Base-by-base conservation (phyloP, 2,888 invertebrate genomes). In the Limulus polyphemus region DNA sequence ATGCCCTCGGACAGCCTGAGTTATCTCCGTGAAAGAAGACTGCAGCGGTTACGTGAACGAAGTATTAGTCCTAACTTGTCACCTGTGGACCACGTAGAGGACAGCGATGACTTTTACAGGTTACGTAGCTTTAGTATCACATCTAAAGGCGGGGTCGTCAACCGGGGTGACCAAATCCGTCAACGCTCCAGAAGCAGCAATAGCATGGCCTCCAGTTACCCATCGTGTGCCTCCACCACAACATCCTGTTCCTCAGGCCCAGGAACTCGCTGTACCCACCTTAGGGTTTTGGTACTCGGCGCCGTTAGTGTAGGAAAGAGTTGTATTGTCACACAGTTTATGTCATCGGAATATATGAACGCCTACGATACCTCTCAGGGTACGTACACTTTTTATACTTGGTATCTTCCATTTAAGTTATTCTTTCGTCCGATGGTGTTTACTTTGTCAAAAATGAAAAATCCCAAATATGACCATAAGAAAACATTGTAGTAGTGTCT, bases 51-150 rank as follows among this genome's bases (percentile, higher is more conserved):
- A 2, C n/a, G 63, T 13, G 65, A 65, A 56, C 52, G 63, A 11
- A 63, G 63, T 56, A 59, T 62, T 11, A 62, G 62, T 54, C 64
- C 64, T 13, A 60, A 58, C 13, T 10, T 59, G 11, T 62, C 63
- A 1, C 48, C 16, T 2, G 10, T 16, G 11, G 57, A 49, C 49
- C 32, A 32, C 32, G 5, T 32, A 32, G 32, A 32, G 32, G 32
- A 32, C 32, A 90, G 91, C 75, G 89, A 90, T 73, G 90, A 91
- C 77, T 90, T 90, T 76, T 93, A 93, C 75, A 82, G 92, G 67
- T 83, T 93, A 70, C 82, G 95, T 70, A 93, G 93, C 77, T 97
- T 97, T 79, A 89, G 90, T 72, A 93, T 93, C 72, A 93, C 92
- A 47, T 88, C 90, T 75, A 86, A 89, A 75, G 93, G 93, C 14